A percentile compares a stretch with the other conserved stretches of the same genome.
These are phyloP conservation scores for Rhinogobius similis DNA, from an alignment of 2,113 vertebrate genomes.

Conservation along the genomic window DNA sequence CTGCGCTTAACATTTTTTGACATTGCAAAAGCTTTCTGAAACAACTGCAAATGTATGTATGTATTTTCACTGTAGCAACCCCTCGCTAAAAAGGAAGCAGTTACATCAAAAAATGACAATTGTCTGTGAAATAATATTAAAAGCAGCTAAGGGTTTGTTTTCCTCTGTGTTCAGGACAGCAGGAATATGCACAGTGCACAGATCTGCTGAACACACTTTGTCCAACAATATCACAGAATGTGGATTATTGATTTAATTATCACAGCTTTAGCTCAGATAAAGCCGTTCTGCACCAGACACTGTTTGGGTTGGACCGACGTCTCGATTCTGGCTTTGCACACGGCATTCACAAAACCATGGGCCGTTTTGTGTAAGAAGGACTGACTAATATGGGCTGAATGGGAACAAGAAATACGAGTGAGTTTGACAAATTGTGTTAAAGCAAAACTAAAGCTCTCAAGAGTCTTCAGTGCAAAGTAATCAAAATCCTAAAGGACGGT, in stretches of 20 bases:
- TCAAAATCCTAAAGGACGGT: too few relatives aligned
- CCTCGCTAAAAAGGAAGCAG: too few relatives aligned
- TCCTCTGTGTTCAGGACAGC: constrained; percentile 36
- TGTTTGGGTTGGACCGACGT: constrained; percentile 39
- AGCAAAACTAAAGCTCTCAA: too few relatives aligned
- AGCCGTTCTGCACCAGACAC: constrained; percentile 1
- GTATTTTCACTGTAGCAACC: too few relatives aligned
- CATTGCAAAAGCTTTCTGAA: too few relatives aligned
- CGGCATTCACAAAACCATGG: background rate
- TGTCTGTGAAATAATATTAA: background rate
- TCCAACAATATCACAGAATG: constrained; percentile 31
- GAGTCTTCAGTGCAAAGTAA: too few relatives aligned
- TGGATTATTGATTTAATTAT: constrained; percentile 57
- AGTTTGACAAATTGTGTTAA: background rate
- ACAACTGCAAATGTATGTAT: too few relatives aligned
- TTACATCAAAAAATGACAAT: background rate
- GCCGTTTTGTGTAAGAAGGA: background rate
- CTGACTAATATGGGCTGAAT: background rate
- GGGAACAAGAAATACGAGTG: background rate
- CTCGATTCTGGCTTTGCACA: constrained; percentile 17
- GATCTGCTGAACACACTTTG: constrained; percentile 35
- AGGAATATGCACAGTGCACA: constrained; percentile 13
- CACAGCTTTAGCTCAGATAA: constrained; percentile 43
- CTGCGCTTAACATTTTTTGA: too few relatives aligned
- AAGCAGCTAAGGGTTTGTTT: constrained; percentile 23